These are phyloP conservation scores for Caranx melampygus DNA, from an alignment of 2,113 vertebrate species.

Conservation along the genomic window DNA sequence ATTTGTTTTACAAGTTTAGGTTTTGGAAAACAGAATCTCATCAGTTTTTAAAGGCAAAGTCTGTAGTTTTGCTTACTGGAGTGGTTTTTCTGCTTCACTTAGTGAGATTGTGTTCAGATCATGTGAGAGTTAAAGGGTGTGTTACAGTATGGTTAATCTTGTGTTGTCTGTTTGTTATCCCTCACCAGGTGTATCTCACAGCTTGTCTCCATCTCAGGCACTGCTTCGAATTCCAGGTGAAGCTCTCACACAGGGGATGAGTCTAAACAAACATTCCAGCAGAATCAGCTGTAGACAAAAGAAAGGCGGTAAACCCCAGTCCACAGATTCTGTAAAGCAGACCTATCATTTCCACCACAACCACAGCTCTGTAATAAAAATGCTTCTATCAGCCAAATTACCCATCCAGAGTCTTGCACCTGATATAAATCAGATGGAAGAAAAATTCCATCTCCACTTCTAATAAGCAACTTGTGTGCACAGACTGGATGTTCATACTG, in stretches of 20 bases:
- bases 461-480: slow-evolving; percentile 80
- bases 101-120: not conserved
- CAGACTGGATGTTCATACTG: slow-evolving; percentile 42
- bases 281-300: slow-evolving; percentile 71
- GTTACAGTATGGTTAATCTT: slow-evolving; percentile 7
- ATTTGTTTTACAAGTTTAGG: not conserved
- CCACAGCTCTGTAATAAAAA: slow-evolving; percentile 81
- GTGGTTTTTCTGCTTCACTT: not conserved
- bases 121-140: slow-evolving; percentile 13
- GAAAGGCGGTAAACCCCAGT: slow-evolving; percentile 64
- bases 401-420: slow-evolving; percentile 71
- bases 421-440: slow-evolving; percentile 82
- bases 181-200: slow-evolving; percentile 61
- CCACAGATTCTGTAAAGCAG: slow-evolving; percentile 65
- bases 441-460: slow-evolving; percentile 75
- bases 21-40: not conserved
- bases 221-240: slow-evolving; percentile 67
- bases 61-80: not conserved
- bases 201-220: slow-evolving; percentile 47
- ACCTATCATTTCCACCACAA: slow-evolving; percentile 79
- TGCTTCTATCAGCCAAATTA: slow-evolving; percentile 76
- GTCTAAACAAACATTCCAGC: slow-evolving; percentile 77
- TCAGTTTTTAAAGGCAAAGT: not conserved
- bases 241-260: slow-evolving; percentile 42
- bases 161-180: slow-evolving; percentile 41